These are phyloP conservation scores for Vireo griseus DNA, from an alignment of 2,797 vertebrate species.

Conservation along the genomic window DNA sequence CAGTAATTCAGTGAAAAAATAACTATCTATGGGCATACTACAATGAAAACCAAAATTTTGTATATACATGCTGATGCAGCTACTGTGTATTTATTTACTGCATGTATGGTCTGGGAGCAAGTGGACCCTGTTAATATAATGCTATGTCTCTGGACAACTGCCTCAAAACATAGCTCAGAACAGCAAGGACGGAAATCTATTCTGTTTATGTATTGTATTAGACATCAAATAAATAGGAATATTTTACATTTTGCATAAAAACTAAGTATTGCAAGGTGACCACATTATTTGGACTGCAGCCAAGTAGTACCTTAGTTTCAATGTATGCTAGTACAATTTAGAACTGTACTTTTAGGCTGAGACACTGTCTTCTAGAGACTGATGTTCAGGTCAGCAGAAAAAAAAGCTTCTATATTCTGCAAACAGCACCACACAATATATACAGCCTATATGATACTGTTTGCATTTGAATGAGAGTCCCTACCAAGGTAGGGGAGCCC, in stretches of 20 bases:
- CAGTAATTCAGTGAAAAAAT: not conserved
- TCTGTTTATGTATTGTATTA: not conserved
- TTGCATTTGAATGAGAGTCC: not conserved
- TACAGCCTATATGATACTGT: rapidly evolving
- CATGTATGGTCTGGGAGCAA: not conserved
- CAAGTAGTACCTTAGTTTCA: not conserved
- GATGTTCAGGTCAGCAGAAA: not conserved
- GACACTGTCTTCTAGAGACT: not conserved
- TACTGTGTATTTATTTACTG: not conserved
- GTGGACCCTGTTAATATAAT: not conserved
- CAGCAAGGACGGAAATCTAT: not conserved
- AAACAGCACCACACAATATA: not conserved
- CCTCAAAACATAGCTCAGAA: not conserved
- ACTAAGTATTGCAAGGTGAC: not conserved
- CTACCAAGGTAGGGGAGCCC: not conserved
- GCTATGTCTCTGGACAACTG: not conserved
- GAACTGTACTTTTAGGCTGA: not conserved
- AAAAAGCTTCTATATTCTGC: not conserved
- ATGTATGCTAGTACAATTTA: not conserved
- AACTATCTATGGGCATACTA: not conserved
- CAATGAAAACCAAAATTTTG: not conserved
- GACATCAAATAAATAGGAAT: not conserved
- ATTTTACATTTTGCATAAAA: not conserved
- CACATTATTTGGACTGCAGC: not conserved
- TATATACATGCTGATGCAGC: not conserved